Conservation (phyloP, 2,888 invertebrate species). For the Eupeodes latifasciatus region DNA sequence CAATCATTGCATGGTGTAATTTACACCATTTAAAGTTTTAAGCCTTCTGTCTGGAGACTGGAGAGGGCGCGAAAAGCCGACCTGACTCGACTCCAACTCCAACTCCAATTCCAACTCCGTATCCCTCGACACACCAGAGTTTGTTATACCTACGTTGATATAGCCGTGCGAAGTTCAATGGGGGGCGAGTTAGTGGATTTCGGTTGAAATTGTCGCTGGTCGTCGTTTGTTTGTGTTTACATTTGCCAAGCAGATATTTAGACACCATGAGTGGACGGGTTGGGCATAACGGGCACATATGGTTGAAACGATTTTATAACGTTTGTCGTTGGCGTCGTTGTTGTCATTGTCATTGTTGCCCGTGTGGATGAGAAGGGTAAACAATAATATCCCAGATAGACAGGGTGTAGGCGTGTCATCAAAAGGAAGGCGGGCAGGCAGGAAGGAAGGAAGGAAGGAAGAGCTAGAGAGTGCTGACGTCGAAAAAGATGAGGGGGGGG, state of each 20-base stretch:
- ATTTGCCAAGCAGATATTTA: constrained; percentile 69
- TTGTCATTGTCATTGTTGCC: neutral
- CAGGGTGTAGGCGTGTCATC: constrained; percentile 53
- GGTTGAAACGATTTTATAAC: constrained; percentile 56
- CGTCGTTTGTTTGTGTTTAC: constrained; percentile 66
- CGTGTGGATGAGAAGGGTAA: constrained; percentile 22
- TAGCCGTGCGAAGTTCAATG: neutral
- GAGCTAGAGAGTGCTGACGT: too few species aligned
- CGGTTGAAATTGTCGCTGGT: constrained; percentile 55
- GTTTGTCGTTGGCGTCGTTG: neutral
- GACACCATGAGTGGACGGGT: constrained; percentile 57
- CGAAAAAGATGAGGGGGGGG: too few species aligned
- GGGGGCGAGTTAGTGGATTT: constrained; percentile 34
- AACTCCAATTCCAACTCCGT: too few species aligned
- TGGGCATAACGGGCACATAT: constrained; percentile 47
- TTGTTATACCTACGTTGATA: neutral
- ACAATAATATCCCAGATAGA: constrained; percentile 51
- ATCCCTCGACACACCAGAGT: neutral
- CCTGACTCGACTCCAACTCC: too few species aligned
- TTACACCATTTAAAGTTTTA: constrained; percentile 76
- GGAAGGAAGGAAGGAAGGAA: too few species aligned
- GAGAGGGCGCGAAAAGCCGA: constrained; percentile 42
- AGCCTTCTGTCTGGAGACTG: constrained; percentile 61
- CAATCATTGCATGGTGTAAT: constrained; percentile 71
- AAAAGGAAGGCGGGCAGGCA: neutral